Conservation (phyloP, 2,113 vertebrate genomes). For the Poeciliopsis occidentalis region DNA sequence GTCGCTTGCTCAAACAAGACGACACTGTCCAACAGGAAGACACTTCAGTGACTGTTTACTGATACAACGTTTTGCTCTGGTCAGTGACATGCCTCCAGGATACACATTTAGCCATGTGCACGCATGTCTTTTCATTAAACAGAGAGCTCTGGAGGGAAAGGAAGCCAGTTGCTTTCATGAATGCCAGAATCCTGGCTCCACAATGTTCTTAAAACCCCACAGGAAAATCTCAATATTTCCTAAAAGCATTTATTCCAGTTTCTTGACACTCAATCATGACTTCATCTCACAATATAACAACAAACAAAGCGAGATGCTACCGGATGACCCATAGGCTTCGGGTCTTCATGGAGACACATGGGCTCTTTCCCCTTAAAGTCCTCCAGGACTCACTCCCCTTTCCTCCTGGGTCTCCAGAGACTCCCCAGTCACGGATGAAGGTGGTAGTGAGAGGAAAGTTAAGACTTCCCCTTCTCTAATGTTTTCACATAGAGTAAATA, state of each 20-base stretch:
- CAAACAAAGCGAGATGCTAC: conserved; percentile 56
- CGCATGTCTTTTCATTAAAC: conserved; percentile 7
- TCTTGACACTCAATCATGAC: conserved; percentile 47
- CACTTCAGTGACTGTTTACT: conserved; percentile 16
- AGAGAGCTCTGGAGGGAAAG: conserved; percentile 2
- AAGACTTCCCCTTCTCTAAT: no score
- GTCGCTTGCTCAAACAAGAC: conserved; percentile 34
- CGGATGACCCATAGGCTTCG: conserved; percentile 27
- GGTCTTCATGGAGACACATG: conserved; percentile 20
- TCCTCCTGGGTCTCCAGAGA: conserved; percentile 11
- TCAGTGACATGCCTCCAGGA: conserved; percentile 35
- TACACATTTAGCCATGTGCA: not conserved
- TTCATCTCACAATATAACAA: conserved; percentile 60
- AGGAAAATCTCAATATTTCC: conserved; percentile 13
- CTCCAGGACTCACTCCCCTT: conserved; percentile 30
- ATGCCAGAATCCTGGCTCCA: conserved; percentile 8
- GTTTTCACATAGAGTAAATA: not conserved
- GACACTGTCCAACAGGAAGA: conserved; percentile 28
- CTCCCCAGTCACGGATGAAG: conserved; percentile 16
- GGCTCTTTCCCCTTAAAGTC: conserved; percentile 20
- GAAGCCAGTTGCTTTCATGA: conserved; percentile 15
- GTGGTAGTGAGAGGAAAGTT: not conserved
- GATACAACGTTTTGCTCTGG: conserved; percentile 52
- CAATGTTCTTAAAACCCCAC: not conserved
- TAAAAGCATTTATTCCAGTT: conserved; percentile 15